These are phyloP conservation scores for Myanophis thanlyinensis DNA, from an alignment of 2,113 vertebrate species.

Conservation along the genomic window DNA sequence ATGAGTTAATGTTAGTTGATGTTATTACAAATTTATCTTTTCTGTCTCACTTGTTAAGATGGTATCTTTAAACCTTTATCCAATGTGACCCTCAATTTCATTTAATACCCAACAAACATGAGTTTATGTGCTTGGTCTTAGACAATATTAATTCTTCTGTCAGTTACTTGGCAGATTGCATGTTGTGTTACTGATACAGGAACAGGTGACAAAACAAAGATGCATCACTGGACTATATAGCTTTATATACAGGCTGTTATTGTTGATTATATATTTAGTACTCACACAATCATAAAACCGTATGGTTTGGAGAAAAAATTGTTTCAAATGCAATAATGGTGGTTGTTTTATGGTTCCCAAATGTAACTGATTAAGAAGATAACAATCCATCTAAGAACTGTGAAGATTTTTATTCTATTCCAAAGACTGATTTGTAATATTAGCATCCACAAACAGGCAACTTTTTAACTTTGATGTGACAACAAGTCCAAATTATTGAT, in stretches of 20 bases:
- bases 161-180: not conserved
- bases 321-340: constrained; percentile 2
- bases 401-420: not conserved
- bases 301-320: constrained; percentile 2
- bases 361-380: constrained; percentile 3
- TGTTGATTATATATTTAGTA: constrained; percentile 22
- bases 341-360: not conserved
- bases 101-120: not conserved
- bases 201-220: constrained; percentile 40
- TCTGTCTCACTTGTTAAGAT: constrained; percentile 14
- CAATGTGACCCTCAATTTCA: constrained; percentile 8
- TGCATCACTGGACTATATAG: constrained; percentile 13
- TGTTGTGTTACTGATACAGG: constrained; percentile 7
- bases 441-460: not conserved
- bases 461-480: not conserved
- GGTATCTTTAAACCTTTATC: constrained; percentile 19
- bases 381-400: not conserved
- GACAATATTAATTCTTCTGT: constrained; percentile 18
- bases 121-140: not conserved
- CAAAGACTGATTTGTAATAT: not conserved
- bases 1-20: constrained; percentile 20
- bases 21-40: constrained; percentile 1
- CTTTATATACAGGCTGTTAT: constrained; percentile 10
- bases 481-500: not conserved
- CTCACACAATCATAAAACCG: constrained; percentile 23